phyloP scores from a whole-genome alignment of 1,140 invertebrate genomes.

The Drosophila sulfurigaster region DNA sequence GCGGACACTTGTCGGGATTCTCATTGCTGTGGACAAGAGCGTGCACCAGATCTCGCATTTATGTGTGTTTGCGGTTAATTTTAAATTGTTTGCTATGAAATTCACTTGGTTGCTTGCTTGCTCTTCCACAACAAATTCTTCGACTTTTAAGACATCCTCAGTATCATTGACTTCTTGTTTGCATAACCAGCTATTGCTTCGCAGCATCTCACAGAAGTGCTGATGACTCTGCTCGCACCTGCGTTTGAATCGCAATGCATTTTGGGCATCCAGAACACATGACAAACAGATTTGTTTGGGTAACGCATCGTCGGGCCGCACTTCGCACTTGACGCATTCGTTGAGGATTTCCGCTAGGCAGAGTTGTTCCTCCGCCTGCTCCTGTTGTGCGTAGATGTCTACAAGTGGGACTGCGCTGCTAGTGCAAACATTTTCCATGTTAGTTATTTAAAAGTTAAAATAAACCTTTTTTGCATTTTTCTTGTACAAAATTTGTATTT shows the following conservation, averaged over 20 bases:
- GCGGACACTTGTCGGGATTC: constrained; percentile 98
- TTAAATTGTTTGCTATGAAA: background rate
- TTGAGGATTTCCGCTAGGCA: constrained; percentile 3
- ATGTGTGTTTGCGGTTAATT: background rate
- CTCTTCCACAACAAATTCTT: constrained; percentile 1
- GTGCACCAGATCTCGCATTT: constrained; percentile 87
- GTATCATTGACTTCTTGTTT: background rate
- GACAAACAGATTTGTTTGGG: constrained; percentile 3
- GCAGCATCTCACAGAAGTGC: constrained; percentile 9
- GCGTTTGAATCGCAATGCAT: constrained; percentile 5
- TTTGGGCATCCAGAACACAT: constrained; percentile 1
- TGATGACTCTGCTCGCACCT: constrained; percentile 13
- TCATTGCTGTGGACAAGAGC: constrained; percentile 98
- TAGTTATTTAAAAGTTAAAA: background rate
- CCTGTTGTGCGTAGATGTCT: background rate
- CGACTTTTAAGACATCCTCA: background rate
- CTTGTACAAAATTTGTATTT: background rate
- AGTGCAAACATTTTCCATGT: constrained; percentile 21
- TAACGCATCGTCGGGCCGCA: background rate
- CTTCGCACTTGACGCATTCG: constrained; percentile 79
- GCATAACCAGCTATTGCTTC: background rate
- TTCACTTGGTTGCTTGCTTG: background rate
- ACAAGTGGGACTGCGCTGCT: background rate
- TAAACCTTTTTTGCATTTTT: background rate
- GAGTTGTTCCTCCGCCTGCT: background rate